Base-by-base conservation (phyloP, 2,888 invertebrate genomes). In the Melanargia galathea region DNA sequence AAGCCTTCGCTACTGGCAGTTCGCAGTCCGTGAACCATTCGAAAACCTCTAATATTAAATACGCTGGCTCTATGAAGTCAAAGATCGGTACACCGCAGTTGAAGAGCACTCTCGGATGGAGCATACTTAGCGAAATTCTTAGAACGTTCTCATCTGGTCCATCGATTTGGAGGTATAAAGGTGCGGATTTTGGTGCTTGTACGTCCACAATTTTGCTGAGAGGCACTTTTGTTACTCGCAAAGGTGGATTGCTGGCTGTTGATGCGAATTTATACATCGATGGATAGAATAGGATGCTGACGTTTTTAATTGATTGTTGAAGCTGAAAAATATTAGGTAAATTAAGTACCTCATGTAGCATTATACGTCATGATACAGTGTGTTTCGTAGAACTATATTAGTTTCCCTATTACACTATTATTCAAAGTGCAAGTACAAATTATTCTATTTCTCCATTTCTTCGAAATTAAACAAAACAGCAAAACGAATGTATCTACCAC, bases 141-240 rank as follows among this genome's bases (percentile, higher is more conserved):
- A 90, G 66, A 0, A 64, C 63, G 55, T 76, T 87, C 4, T 71
- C 73, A 5, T 86, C 84, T 0, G 84, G 82, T 0, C 84, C 78
- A 43, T 90, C 88, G 13, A 90, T 78, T 83, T 89, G 88, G 0
- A 90, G 75, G 65, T 90, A 91, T 0, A 90, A 51, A 0, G 91
- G 91, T 1, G 76, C 75, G 1, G 72, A 69, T 63, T 84, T 87
- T 0, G 88, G 81, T 1, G 84, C 84, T 1, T 59, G 54, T 0
- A 89, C 73, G 18, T 90, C 87, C 2, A 81, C 0, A 0, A 75
- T 69, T 62, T 73, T 79, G 38, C 73, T 77, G 2, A 66, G 46
- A 0, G 72, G 52, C 0, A 66, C 61, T 68, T 83, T 88, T 0
- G 80, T 80, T 0, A 79, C 49, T 38, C 82, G 73, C 0, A 76